These are phyloP conservation scores for Rhynchophorus ferrugineus DNA, from an alignment of 1,140 invertebrate genomes.

Conservation along the genomic window DNA sequence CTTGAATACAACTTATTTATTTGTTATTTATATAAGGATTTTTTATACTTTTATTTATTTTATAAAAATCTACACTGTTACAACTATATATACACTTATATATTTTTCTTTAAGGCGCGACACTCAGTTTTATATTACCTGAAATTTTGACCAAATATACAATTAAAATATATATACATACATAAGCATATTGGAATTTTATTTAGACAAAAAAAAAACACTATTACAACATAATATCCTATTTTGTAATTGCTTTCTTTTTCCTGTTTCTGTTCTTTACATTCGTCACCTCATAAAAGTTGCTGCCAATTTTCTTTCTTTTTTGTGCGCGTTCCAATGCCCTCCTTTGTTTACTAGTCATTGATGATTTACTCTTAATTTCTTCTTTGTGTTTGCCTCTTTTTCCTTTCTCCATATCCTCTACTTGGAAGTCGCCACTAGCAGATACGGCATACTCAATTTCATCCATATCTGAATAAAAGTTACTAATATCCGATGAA, in stretches of 20 bases:
- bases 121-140: too few relatives aligned
- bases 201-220: neutral
- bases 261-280: constrained; percentile 82
- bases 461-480: constrained; percentile 53
- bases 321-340: constrained; percentile 65
- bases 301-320: constrained; percentile 81
- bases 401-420: constrained; percentile 14
- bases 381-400: constrained; percentile 5
- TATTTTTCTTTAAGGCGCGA: too few relatives aligned
- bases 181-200: constrained; percentile 1
- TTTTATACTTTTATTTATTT: neutral
- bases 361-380: constrained; percentile 36
- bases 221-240: neutral
- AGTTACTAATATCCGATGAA: constrained; percentile 50
- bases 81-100: constrained; percentile 2
- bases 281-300: constrained; percentile 89
- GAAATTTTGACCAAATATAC: constrained; percentile 10
- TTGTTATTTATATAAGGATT: constrained; percentile 7
- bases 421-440: constrained; percentile 29
- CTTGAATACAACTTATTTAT: neutral
- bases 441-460: constrained; percentile 20
- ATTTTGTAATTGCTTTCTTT: constrained; percentile 44
- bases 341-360: constrained; percentile 72
- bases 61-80: neutral
- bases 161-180: constrained; percentile 12